phyloP scores from a whole-genome alignment of 2,113 vertebrate species.

The Phaethon lepturus region DNA sequence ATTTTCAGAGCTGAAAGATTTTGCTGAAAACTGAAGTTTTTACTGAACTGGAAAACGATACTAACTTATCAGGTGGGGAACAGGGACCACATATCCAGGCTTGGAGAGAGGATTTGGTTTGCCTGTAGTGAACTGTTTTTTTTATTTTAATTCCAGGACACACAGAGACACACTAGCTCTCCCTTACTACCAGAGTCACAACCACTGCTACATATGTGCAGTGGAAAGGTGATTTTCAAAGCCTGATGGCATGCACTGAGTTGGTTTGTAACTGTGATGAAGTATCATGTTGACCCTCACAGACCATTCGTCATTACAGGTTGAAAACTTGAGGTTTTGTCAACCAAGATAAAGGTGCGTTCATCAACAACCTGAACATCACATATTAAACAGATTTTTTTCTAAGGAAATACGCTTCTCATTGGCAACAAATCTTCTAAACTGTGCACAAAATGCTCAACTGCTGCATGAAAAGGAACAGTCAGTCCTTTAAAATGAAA shows the following conservation, averaged over 20 bases:
- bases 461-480: neutral
- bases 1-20: neutral
- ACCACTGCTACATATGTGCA: neutral
- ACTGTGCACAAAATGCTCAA: neutral
- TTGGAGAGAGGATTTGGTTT: neutral
- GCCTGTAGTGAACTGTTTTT: neutral
- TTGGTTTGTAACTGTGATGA: neutral
- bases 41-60: neutral
- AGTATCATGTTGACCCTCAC: neutral
- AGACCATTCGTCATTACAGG: neutral
- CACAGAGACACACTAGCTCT: neutral
- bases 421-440: neutral
- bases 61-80: neutral
- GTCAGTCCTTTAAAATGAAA: neutral
- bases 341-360: neutral
- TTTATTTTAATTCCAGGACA: neutral
- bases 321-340: neutral
- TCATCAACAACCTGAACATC: neutral
- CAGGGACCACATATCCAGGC: neutral
- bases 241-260: neutral
- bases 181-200: neutral
- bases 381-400: neutral
- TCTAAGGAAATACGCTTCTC: neutral
- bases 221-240: neutral
- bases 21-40: neutral